Evolutionary conservation across 1,140 invertebrate species (phyloP), one percentile per base, ranked within the genome.

Genomic region (Frieseomelitta varia): DNA sequence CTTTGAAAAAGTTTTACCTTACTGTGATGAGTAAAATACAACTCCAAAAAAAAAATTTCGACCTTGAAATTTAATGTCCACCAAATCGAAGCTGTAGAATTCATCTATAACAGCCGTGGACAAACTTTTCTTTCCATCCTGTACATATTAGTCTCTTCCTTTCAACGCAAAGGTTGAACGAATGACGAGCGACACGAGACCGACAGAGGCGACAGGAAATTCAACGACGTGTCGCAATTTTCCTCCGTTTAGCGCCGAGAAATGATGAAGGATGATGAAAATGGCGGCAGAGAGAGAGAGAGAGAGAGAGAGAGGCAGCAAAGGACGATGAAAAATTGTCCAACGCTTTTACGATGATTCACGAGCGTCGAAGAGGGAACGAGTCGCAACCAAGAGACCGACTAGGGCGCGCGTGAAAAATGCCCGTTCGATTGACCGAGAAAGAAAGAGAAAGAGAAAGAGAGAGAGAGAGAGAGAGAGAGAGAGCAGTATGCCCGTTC

Each of bases 351-450:
- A 87, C 85, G 76, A 67, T 81, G 76, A 84, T 73, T 56, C 79
- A 34, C 84, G 87, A 86, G 78, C 79, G 81, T 58, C 65, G 75
- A 83, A 79, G 14, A 85, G 81, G 81, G 74, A 86, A 67, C 65
- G 47, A 86, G 77, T 56, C 39, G 15, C 17, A 84, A 81, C 81
- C n/a, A 27, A 65, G 78, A 75, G 82, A 21, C 14, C 73, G 85
- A 30, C 15, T 14, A 39, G 30, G 11, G 75, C 83, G 88, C 87
- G 89, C 90, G 89, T 90, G 88, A 89, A 78, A 87, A 88, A 87
- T 84, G 87, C 74, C 82, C 79, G 79, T 87, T 76, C 88, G 84
- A 88, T 81, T 84, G 87, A 47, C 39, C 39, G 39, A 47, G 39
- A 39, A 6, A 39, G 8, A 39, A 6, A 39, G 39, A 39, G 34